A percentile compares a stretch with the other conserved stretches of the same genome.
These are phyloP conservation scores for Thunnus thynnus DNA, from an alignment of 2,113 vertebrate species.

Conservation along the genomic window DNA sequence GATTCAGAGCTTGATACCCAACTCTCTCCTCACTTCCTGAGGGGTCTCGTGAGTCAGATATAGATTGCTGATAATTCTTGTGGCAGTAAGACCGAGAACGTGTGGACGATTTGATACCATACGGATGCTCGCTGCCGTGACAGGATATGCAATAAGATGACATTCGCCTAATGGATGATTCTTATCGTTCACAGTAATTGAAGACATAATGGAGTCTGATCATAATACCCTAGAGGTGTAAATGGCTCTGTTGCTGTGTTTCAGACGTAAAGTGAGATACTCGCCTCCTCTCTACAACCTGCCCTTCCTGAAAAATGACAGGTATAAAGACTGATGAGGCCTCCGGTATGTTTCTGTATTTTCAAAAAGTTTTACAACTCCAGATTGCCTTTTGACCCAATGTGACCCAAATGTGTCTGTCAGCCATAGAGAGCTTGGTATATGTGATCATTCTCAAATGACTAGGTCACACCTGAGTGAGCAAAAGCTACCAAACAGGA, in stretches of 20 bases:
- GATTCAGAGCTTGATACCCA: slow-evolving; percentile 50
- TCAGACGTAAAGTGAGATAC: slow-evolving; percentile 40
- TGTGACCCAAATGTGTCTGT: slow-evolving; percentile 1
- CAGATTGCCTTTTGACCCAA: slow-evolving; percentile 32
- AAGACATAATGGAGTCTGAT: slow-evolving; percentile 65
- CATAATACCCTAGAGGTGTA: slow-evolving; percentile 64
- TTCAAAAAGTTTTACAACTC: slow-evolving; percentile 8
- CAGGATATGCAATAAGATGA: slow-evolving; percentile 64
- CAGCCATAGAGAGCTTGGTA: slow-evolving; percentile 29
- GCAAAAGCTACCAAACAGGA: slow-evolving; percentile 70
- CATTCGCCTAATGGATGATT: slow-evolving; percentile 64
- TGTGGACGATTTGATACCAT: slow-evolving; percentile 21
- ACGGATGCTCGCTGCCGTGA: slow-evolving; percentile 40
- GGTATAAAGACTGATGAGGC: slow-evolving; percentile 38
- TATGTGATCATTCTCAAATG: slow-evolving; percentile 55
- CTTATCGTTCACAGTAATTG: slow-evolving; percentile 67
- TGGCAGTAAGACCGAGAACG: background rate
- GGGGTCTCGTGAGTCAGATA: slow-evolving; percentile 58
- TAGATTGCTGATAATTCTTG: slow-evolving; percentile 47
- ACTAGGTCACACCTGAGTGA: slow-evolving; percentile 55
- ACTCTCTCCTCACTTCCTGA: slow-evolving; percentile 61
- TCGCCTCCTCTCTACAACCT: slow-evolving; percentile 22
- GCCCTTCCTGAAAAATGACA: slow-evolving; percentile 42
- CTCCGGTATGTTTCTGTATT: slow-evolving; percentile 33
- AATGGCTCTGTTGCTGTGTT: slow-evolving; percentile 63